These are phyloP conservation scores for Illadopsis cleaveri DNA, from an alignment of 2,113 vertebrate species.

Conservation along the genomic window DNA sequence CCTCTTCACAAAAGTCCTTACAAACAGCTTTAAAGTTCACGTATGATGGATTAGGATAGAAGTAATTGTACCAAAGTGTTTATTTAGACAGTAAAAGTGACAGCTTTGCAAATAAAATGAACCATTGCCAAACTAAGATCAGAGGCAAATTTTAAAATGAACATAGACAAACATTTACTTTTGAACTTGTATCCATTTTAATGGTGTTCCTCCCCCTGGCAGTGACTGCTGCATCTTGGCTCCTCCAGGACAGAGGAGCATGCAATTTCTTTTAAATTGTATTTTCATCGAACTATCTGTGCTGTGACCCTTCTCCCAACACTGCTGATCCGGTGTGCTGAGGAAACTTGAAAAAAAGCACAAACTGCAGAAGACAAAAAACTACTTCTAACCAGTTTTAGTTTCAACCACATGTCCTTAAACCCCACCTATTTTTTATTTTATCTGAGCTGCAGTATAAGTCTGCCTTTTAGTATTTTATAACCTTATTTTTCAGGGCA, in stretches of 20 bases:
- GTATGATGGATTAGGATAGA: not conserved
- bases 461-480: not conserved
- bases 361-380: not conserved
- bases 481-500: slow-evolving; percentile 2
- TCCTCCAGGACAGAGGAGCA: not conserved
- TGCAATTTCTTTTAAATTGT: rapidly evolving
- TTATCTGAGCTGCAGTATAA: not conserved
- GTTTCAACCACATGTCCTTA: not conserved
- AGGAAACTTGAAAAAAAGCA: not conserved
- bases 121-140: not conserved
- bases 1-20: not conserved
- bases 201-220: not conserved
- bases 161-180: not conserved
- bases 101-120: not conserved
- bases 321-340: rapidly evolving
- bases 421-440: not conserved
- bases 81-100: not conserved
- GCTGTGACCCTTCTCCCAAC: rapidly evolving
- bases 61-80: not conserved
- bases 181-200: not conserved
- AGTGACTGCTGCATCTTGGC: not conserved
- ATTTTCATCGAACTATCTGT: not conserved
- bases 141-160: not conserved
- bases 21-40: not conserved
- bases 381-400: not conserved